These are phyloP conservation scores for Drosophila oshimai DNA, from an alignment of 1,140 invertebrate genomes.

Conservation along the genomic window DNA sequence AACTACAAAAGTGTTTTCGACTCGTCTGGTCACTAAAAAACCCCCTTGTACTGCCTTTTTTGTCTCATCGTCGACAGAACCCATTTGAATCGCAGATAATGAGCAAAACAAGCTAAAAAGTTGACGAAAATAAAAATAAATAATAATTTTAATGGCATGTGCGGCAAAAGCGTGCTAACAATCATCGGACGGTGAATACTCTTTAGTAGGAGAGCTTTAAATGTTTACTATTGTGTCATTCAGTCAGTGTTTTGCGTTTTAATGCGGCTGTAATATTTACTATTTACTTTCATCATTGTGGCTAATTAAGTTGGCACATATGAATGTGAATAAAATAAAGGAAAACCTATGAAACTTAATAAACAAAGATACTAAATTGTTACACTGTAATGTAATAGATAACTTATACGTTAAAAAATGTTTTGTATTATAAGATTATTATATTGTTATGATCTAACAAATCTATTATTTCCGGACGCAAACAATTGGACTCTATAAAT, in stretches of 20 bases:
- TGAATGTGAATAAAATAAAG: not conserved
- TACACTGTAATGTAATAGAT: too few relatives aligned
- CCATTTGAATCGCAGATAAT: constrained; percentile 55
- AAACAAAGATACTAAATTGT: too few relatives aligned
- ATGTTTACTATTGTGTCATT: not conserved
- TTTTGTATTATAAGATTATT: too few relatives aligned
- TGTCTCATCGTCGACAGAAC: constrained; percentile 7
- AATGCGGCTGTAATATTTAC: not conserved
- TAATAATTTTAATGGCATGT: constrained; percentile 10
- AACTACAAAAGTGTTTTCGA: constrained; percentile 12
- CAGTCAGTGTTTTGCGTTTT: not conserved
- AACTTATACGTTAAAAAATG: too few relatives aligned
- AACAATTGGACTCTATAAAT: not conserved
- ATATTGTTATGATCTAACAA: not conserved
- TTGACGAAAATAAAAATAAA: constrained; percentile 11
- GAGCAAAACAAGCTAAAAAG: constrained; percentile 47
- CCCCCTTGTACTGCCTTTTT: constrained; percentile 8
- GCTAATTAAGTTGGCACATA: constrained; percentile 8
- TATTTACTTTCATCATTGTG: constrained; percentile 22
- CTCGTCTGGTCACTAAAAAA: constrained; percentile 16
- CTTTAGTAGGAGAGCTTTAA: not conserved
- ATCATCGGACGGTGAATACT: constrained; percentile 21
- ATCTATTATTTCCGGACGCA: not conserved
- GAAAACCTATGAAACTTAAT: not conserved
- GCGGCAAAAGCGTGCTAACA: not conserved